Evolutionary conservation across 2,797 vertebrate genomes (phyloP), one percentile per base, ranked within the genome.

Genomic region (Distichodus sexfasciatus): DNA sequence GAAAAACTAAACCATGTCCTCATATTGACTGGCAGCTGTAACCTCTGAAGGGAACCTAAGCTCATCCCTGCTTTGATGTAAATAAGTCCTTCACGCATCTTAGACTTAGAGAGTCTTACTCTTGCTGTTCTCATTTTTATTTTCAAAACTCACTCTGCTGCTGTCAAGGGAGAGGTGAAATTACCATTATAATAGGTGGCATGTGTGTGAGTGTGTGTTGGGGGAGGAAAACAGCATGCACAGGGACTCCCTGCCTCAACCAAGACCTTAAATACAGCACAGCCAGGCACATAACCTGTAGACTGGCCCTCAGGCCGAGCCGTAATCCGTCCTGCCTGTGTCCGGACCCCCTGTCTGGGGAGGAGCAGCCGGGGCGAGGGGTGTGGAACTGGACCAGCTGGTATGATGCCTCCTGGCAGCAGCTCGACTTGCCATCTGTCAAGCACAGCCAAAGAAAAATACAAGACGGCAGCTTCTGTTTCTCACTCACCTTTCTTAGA

Each of bases 351-450:
- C 72, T 51, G 66, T 38, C 35, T 46, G 76, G 76, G 76, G 76
- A 60, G 61, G 79, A 82, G 83, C 26, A 54, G 31, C 46, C 55
- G 50, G 47, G 73, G 73, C 72, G 44, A 47, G 12, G 11, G 36
- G 26, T 35, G 64, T 50, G 51, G 41, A 62, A 41, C 84, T 90
- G 79, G 24, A 73, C 87, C 89, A 92, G 87, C 89, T 89, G 85
- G 79, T 88, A 79, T 82, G 76, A 78, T 86, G 86, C 86, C 89
- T 87, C 84, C 81, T 82, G 85, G 88, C 88, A 84, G 80, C 83
- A 87, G 77, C 79, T 89, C 88, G 85, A 85, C 81, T 84, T 79
- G 79, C 89, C 90, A 86, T 91, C 90, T 89, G 87, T 90, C 84
- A 11, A 41, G 57, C 33, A 40, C 63, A 68, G 68, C 54, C 54